Percentiles rank a stretch among this genome's conserved stretches.
Evolutionary conservation across 1,140 invertebrate species (phyloP).

Genomic region (Leguminivora glycinivorella): DNA sequence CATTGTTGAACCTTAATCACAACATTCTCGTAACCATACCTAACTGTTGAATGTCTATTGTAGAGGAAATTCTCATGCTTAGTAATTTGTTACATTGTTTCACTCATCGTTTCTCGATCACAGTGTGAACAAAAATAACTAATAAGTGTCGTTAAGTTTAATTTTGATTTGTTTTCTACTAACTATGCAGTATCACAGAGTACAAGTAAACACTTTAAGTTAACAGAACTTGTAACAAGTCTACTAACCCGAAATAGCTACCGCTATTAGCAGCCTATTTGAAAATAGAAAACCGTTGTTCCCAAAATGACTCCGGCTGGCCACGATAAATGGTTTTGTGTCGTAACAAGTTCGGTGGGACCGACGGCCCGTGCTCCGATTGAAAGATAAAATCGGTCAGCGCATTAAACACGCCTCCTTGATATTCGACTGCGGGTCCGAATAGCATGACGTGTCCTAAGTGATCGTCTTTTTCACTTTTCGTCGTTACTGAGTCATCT

Average conservation of each 20-base stretch:
- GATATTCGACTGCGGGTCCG: conserved; percentile 36
- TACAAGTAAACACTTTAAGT: not conserved
- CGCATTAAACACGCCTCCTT: conserved; percentile 41
- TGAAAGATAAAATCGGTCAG: conserved; percentile 55
- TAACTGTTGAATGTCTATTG: conserved; percentile 18
- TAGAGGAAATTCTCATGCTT: conserved; percentile 4
- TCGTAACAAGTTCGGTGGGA: conserved; percentile 36
- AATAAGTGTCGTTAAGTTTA: not conserved
- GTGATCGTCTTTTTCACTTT: conserved; percentile 38
- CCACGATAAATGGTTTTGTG: conserved; percentile 40
- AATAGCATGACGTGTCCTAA: conserved; percentile 40
- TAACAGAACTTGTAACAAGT: not conserved
- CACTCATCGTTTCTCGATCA: not conserved
- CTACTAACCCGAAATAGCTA: conserved; percentile 4
- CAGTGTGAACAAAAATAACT: not conserved
- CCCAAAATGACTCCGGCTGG: conserved; percentile 36
- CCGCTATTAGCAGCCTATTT: conserved; percentile 3
- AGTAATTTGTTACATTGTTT: not conserved
- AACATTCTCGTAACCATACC: conserved; percentile 18
- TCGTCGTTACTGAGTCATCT: conserved; percentile 32
- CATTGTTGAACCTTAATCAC: conserved; percentile 17
- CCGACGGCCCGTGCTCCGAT: conserved; percentile 39
- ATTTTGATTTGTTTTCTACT: not conserved
- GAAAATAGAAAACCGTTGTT: conserved; percentile 28
- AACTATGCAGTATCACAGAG: not conserved